These are phyloP conservation scores for Creontiades dilutus DNA, from an alignment of 2,888 invertebrate genomes.

Conservation along the genomic window DNA sequence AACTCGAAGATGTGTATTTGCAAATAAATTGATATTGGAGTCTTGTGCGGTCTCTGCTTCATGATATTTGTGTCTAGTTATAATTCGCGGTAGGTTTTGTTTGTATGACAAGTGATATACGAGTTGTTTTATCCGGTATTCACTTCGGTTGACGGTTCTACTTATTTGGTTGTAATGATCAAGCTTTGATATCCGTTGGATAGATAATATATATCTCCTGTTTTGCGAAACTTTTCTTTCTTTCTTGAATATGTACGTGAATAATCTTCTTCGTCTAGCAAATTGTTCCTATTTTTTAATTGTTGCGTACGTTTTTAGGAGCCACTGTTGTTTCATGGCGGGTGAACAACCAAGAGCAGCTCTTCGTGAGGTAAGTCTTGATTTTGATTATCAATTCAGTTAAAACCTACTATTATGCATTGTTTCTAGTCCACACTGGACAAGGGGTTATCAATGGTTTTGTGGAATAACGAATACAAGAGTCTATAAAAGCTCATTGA, in stretches of 20 bases:
- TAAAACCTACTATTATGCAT: too few relatives aligned
- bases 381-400: neutral
- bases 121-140: neutral
- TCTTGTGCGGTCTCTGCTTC: too few relatives aligned
- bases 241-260: too few relatives aligned
- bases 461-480: too few relatives aligned
- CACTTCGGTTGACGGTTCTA: neutral
- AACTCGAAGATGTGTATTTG: neutral
- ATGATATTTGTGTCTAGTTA: too few relatives aligned
- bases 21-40: neutral
- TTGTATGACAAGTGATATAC: neutral
- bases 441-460: too few relatives aligned
- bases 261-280: too few relatives aligned
- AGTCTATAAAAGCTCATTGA: too few relatives aligned
- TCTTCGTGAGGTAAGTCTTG: conserved; percentile 91
- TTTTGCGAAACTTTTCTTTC: neutral
- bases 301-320: conserved; percentile 82
- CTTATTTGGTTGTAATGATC: neutral
- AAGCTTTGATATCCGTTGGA: too few relatives aligned
- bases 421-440: too few relatives aligned
- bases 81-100: neutral
- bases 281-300: neutral
- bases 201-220: neutral
- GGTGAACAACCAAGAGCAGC: conserved; percentile 96
- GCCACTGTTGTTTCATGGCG: conserved; percentile 98